These are phyloP conservation scores for Neopipo cinnamomea DNA, from an alignment of 2,113 vertebrate genomes.

Conservation along the genomic window DNA sequence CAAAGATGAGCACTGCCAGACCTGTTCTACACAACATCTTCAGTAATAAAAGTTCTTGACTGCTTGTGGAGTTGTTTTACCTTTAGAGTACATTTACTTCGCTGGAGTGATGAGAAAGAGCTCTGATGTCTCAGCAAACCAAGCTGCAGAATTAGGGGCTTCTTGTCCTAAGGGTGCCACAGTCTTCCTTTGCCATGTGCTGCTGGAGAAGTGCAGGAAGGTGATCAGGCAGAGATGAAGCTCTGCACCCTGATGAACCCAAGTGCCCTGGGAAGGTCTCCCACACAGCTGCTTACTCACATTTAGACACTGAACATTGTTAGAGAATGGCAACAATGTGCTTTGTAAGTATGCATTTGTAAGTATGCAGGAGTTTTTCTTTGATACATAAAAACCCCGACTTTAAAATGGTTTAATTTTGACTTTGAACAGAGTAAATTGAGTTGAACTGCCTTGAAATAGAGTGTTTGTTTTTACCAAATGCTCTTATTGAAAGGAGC, in stretches of 20 bases:
- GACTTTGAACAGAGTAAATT: not conserved
- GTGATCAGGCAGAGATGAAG: fast-evolving
- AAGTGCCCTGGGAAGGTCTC: not conserved
- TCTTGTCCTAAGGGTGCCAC: not conserved
- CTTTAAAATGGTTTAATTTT: not conserved
- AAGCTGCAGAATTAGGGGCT: not conserved
- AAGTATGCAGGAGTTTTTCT: not conserved
- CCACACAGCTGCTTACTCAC: not conserved
- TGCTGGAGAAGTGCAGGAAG: not conserved
- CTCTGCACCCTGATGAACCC: not conserved
- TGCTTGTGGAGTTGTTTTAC: not conserved
- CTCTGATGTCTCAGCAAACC: not conserved
- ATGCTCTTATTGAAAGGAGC: not conserved
- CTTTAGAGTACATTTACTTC: not conserved
- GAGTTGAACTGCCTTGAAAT: not conserved
- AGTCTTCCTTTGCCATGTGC: not conserved
- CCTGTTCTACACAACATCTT: not conserved
- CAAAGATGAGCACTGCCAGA: not conserved
- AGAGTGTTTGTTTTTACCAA: not conserved
- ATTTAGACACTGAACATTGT: not conserved
- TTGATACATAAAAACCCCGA: not conserved
- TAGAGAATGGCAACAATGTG: not conserved
- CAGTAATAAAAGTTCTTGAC: not conserved
- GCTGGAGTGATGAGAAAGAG: not conserved
- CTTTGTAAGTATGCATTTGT: not conserved